Conservation (phyloP, 2,888 invertebrate genomes). For the Lepidochitona cinerea region DNA sequence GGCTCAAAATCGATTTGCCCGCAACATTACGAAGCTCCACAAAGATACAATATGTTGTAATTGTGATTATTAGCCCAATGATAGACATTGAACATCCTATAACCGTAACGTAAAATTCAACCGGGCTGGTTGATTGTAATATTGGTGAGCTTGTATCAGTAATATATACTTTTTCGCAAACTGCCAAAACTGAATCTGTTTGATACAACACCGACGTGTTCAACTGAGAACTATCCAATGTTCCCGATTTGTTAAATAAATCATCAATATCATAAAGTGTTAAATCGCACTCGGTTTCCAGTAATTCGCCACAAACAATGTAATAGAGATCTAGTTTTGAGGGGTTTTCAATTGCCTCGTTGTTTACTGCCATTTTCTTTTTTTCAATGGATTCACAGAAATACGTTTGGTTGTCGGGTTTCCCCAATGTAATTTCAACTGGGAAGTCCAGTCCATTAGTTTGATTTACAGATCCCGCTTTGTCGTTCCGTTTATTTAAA, state of each 20-base stretch:
- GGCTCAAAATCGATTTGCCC: background rate
- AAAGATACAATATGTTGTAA: background rate
- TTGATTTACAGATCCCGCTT: no score
- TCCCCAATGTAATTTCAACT: background rate
- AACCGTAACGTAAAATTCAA: background rate
- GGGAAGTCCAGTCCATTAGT: no score
- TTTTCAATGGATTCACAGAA: background rate
- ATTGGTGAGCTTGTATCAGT: no score
- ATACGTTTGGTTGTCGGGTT: background rate
- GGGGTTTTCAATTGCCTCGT: no score
- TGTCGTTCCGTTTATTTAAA: no score
- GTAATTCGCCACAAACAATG: background rate
- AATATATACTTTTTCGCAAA: no score
- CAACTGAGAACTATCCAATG: background rate
- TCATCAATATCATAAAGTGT: background rate
- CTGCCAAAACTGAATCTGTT: background rate
- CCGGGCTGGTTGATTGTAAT: background rate
- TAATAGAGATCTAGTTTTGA: background rate
- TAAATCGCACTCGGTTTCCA: background rate
- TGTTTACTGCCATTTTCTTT: no score
- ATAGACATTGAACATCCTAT: background rate
- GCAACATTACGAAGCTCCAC: background rate
- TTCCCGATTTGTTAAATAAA: background rate
- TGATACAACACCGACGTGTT: background rate
- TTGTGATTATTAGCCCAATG: background rate